Evolutionary conservation across 2,888 invertebrate species (phyloP).

Genomic region (Drosophila birchii): DNA sequence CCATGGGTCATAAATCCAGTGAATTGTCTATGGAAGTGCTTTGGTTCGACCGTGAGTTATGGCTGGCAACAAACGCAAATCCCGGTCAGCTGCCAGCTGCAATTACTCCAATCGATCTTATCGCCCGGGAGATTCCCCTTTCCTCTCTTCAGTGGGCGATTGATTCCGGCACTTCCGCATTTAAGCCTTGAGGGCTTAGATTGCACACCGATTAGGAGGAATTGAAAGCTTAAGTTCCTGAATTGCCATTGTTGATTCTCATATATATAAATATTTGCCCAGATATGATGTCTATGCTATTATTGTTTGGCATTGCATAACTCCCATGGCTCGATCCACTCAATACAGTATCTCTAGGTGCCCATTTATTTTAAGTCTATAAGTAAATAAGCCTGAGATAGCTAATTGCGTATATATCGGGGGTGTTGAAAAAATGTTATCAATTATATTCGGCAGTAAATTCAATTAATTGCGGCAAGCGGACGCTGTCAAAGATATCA

Average conservation of each 20-base stretch:
- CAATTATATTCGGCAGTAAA: constrained; percentile 51
- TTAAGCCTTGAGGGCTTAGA: constrained; percentile 12
- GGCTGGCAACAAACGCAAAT: constrained; percentile 37
- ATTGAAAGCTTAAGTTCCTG: constrained; percentile 13
- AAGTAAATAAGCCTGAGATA: constrained; percentile 54
- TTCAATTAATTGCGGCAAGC: constrained; percentile 66
- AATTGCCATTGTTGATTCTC: constrained; percentile 36
- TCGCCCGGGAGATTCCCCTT: constrained; percentile 7
- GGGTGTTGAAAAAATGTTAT: constrained; percentile 24
- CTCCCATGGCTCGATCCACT: constrained; percentile 48
- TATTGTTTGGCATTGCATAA: constrained; percentile 29
- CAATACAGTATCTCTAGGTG: constrained; percentile 49
- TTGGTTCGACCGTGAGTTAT: constrained; percentile 30
- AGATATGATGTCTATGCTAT: constrained; percentile 25
- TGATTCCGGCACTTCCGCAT: constrained; percentile 34
- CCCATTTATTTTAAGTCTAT: constrained; percentile 52
- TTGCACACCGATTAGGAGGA: constrained; percentile 19
- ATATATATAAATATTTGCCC: constrained; percentile 52
- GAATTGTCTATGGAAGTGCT: constrained; percentile 17
- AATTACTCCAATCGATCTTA: constrained; percentile 25
- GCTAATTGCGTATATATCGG: constrained; percentile 48
- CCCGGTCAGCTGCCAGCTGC: constrained; percentile 36
- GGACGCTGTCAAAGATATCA: constrained; percentile 61
- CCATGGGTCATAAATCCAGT: constrained; percentile 21
- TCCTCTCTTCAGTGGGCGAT: background rate